Conservation (phyloP, 2,888 invertebrate species). For the Drosophila histrio region DNA sequence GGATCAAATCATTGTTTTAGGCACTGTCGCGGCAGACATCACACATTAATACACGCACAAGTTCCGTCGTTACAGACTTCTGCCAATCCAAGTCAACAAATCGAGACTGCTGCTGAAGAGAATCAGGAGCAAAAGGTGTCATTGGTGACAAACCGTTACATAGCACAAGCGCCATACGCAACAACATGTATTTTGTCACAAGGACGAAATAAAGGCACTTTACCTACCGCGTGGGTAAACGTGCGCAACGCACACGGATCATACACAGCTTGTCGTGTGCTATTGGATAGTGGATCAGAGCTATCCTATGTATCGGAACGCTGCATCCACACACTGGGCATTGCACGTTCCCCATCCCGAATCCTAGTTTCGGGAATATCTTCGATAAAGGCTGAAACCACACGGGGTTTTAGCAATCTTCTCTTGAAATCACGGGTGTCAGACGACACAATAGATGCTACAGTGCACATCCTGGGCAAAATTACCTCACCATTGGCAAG, state of each 20-base stretch:
- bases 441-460: background rate
- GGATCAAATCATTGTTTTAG: background rate
- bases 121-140: background rate
- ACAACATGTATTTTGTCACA: background rate
- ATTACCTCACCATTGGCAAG: background rate
- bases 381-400: background rate
- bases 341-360: background rate
- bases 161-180: background rate
- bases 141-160: background rate
- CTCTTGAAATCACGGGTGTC: background rate
- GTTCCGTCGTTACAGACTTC: background rate
- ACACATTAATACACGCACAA: background rate
- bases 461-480: background rate
- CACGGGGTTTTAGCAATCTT: too few species aligned
- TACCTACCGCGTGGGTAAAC: background rate
- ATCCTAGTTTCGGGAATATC: background rate
- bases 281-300: background rate
- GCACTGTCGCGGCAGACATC: background rate
- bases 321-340: background rate
- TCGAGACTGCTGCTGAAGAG: background rate
- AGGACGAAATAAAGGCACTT: background rate
- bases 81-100: background rate
- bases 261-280: background rate
- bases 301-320: background rate
- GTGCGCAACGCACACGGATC: background rate